Base-by-base conservation (phyloP, 2,888 invertebrate genomes). In the Pollenia angustigena region DNA sequence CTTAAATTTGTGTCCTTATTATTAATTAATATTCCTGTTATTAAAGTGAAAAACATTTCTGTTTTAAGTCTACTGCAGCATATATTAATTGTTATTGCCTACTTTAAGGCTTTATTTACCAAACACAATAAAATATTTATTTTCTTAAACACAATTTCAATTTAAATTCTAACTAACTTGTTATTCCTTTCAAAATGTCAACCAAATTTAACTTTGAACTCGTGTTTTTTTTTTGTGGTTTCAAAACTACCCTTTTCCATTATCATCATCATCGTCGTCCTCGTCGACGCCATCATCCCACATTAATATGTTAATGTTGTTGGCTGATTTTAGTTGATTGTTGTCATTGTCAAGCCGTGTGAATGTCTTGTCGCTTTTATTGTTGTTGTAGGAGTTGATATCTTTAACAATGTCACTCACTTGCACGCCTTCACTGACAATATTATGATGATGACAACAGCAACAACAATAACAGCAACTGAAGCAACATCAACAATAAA, bases 351-450 rank as follows among this genome's bases (percentile, higher is more conserved):
- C 74, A 81, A 50, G 32, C 50, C 48, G 54, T 69, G 48, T 7
- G n/a, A 76, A 44, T 42, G 56, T 18, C 44, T 64, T 32, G 23
- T 23, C 18, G 54, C 42, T 40, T 14, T 60, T 58, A 23, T 75
- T 52, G 60, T 80, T 81, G 32, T 71, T 81, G 42, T 60, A 72
- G 52, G n/a, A 80, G 74, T 86, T 86, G 75, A 83, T 87, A 87
- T 84, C 87, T 76, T 54, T 64, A 84, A 81, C 62, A 87, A 84
- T 84, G 84, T 84, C 87, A 87, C 81, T 84, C 84, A 87, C 81
- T 84, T 84, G 69, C 84, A 87, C 87, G 87, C 81, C 81, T 81
- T 74, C 44, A 42, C 74, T 64, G 84, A 81, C 81, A 87, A 81
- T 81, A 81, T 81, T 74, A 86, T 71, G 69, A 87, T 69, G 76